phyloP scores from a whole-genome alignment of 2,113 vertebrate species.

The Thamnophis sirtalis region DNA sequence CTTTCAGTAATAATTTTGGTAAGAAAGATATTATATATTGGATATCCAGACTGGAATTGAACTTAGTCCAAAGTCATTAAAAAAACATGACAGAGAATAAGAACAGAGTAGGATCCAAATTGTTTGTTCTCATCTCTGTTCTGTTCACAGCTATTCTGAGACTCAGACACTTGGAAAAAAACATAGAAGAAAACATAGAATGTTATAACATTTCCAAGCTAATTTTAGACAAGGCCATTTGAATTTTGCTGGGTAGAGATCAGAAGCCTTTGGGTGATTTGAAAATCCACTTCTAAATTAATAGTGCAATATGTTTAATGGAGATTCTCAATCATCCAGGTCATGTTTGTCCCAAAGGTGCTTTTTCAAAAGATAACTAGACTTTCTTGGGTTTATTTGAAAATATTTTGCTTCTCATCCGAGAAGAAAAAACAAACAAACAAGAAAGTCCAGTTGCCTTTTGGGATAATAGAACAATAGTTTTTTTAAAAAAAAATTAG shows the following conservation, averaged over 20 bases:
- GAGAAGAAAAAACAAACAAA: not conserved
- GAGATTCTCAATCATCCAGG: not conserved
- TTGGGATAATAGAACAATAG: not conserved
- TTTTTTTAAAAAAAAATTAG: not conserved
- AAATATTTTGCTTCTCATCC: not conserved
- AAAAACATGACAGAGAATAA: not conserved
- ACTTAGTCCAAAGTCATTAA: not conserved
- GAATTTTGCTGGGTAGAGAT: not conserved
- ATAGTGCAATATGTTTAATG: not conserved
- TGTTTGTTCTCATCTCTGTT: not conserved
- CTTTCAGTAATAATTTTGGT: not conserved
- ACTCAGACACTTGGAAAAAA: not conserved
- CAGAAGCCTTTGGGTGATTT: not conserved
- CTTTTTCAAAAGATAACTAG: not conserved
- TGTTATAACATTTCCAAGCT: not conserved
- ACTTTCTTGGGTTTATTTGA: not conserved
- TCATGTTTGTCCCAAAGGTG: not conserved
- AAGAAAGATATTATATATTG: not conserved
- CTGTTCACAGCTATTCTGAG: not conserved
- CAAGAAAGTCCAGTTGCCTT: not conserved
- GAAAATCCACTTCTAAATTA: not conserved
- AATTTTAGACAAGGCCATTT: not conserved
- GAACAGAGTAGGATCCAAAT: not conserved
- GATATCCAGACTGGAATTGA: not conserved
- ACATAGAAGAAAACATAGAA: not conserved